Evolutionary conservation across 2,888 invertebrate species (phyloP).

Genomic region (Agriopis marginaria): DNA sequence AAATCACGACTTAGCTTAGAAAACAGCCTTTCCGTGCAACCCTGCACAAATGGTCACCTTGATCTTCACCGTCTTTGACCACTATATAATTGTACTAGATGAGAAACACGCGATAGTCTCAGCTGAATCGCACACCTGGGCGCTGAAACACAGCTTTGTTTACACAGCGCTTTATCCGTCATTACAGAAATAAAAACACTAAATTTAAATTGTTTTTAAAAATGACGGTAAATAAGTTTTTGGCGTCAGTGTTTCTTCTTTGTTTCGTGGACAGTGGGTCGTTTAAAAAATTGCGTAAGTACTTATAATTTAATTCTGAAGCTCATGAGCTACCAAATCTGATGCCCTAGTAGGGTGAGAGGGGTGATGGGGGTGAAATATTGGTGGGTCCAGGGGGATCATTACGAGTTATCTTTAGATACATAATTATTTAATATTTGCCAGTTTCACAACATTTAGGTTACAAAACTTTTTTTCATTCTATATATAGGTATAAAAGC

Average conservation of each 20-base stretch:
- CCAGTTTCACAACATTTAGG: no score
- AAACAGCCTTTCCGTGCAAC: no score
- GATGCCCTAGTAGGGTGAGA: no score
- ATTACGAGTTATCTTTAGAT: no score
- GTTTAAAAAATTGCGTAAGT: constrained; percentile 66
- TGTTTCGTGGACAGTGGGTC: constrained; percentile 56
- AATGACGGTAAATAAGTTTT: constrained; percentile 49
- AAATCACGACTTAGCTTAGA: no score
- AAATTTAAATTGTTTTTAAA: constrained; percentile 23
- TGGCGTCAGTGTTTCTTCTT: constrained; percentile 51
- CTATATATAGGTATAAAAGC: no score
- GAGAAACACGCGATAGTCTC: constrained; percentile 39
- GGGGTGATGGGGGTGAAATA: no score
- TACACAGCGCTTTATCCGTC: not conserved
- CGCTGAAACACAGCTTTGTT: constrained; percentile 19
- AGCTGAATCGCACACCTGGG: constrained; percentile 15
- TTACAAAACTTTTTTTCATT: no score
- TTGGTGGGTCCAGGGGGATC: no score
- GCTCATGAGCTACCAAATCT: no score
- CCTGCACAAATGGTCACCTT: constrained; percentile 41
- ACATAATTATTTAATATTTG: no score
- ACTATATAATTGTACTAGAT: constrained; percentile 49
- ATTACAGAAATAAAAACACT: not conserved
- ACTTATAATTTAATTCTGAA: constrained; percentile 5
- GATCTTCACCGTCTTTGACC: constrained; percentile 40